Evolutionary conservation across 2,888 invertebrate species (phyloP).

Genomic region (Dynastes grantii): DNA sequence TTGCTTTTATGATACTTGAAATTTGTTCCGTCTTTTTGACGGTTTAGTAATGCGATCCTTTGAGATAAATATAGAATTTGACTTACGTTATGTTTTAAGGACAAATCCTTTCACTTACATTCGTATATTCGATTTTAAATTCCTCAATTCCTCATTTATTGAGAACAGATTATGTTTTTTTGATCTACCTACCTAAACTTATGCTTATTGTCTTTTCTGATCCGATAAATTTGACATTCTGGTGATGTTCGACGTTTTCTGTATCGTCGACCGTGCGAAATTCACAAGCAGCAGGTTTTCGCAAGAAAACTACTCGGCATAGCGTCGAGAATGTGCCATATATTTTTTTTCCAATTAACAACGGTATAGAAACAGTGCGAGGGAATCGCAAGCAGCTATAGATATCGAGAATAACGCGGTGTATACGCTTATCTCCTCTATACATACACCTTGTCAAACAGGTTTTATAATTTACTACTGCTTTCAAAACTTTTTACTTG

Average conservation of each 20-base stretch:
- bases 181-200: too few species aligned
- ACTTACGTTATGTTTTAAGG: too few species aligned
- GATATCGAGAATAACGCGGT: not conserved
- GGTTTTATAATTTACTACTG: slow-evolving; percentile 41
- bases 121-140: too few species aligned
- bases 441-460: slow-evolving; percentile 36
- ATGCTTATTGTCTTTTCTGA: too few species aligned
- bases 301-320: slow-evolving; percentile 10
- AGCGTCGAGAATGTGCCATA: slow-evolving; percentile 24
- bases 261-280: slow-evolving; percentile 3
- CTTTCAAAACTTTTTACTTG: slow-evolving; percentile 38
- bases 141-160: too few species aligned
- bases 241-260: not conserved
- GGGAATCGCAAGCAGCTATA: slow-evolving; percentile 34
- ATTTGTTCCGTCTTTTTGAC: too few species aligned
- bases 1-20: too few species aligned
- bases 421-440: not conserved
- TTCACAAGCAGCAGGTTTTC: slow-evolving; percentile 32
- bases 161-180: too few species aligned
- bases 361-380: slow-evolving; percentile 40
- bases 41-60: too few species aligned
- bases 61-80: too few species aligned
- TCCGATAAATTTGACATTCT: too few species aligned
- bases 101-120: too few species aligned
- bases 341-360: slow-evolving; percentile 32